Percentiles rank a stretch among this genome's conserved stretches.
These are phyloP conservation scores for Helostoma temminkii DNA, from an alignment of 2,797 vertebrate genomes.

Conservation along the genomic window DNA sequence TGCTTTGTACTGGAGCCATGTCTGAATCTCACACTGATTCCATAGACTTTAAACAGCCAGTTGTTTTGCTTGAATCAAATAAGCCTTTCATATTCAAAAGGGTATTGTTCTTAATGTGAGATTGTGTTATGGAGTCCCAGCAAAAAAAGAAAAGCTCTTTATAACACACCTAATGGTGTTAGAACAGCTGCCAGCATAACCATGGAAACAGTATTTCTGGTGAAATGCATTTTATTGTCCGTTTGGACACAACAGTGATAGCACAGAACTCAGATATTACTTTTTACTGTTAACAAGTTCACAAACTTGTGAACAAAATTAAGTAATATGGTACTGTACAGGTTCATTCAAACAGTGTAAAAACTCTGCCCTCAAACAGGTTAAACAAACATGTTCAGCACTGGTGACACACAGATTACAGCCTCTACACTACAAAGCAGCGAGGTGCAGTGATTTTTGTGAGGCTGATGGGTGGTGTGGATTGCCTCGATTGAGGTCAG, in stretches of 20 bases:
- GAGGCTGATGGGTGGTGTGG: constrained; percentile 37
- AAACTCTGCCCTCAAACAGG: constrained; percentile 2
- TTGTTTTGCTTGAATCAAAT: constrained; percentile 26
- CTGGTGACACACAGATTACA: constrained; percentile 17
- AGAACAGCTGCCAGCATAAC: constrained; percentile 37
- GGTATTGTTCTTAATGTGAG: constrained; percentile 30
- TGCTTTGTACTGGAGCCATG: not conserved
- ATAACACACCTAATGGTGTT: constrained; percentile 25
- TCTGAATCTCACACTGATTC: not conserved
- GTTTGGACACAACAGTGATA: not conserved
- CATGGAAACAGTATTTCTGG: constrained; percentile 13
- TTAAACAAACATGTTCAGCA: constrained; percentile 36
- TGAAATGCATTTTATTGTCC: constrained; percentile 8
- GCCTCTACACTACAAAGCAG: constrained; percentile 3
- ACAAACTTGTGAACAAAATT: not conserved
- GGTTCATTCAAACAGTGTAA: too few relatives aligned
- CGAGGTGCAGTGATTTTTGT: constrained; percentile 48
- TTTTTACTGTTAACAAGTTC: not conserved
- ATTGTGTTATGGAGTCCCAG: constrained; percentile 21
- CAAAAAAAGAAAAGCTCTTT: constrained; percentile 20
- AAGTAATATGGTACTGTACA: too few relatives aligned
- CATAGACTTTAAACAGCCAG: not conserved
- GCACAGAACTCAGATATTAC: not conserved
- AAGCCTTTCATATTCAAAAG: constrained; percentile 4
- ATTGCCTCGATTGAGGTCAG: constrained; percentile 44